Conservation (phyloP, 53 echinoderm and acorn worm genomes). For the Mesocentrotus franciscanus region DNA sequence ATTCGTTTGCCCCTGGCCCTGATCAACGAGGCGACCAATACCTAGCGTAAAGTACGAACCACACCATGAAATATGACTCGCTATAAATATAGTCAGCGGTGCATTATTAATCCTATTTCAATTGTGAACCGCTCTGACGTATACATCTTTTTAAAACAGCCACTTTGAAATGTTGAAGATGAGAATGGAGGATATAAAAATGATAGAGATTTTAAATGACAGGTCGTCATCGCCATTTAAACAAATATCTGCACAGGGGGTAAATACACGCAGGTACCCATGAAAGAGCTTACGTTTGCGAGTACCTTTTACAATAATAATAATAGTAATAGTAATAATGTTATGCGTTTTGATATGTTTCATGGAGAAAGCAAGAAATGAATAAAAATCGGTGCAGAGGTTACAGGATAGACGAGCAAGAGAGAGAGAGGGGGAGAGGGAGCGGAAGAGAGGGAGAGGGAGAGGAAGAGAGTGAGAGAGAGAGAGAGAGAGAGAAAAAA, state of each 20-base stretch:
- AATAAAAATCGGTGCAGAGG: neutral
- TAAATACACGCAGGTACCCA: neutral
- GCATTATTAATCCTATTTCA: neutral
- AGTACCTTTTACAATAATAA: neutral
- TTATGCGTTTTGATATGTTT: no score
- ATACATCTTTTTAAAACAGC: neutral
- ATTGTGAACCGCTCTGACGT: neutral
- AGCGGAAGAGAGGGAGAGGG: neutral
- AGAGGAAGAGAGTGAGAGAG: neutral
- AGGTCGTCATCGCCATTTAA: neutral
- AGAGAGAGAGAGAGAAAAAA: neutral
- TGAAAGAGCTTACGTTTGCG: neutral
- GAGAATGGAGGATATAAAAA: neutral
- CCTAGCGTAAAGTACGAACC: neutral
- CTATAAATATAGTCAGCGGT: neutral
- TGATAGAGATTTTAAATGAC: neutral
- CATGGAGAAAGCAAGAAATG: neutral
- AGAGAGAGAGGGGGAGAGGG: neutral
- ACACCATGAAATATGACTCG: neutral
- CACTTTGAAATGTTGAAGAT: neutral
- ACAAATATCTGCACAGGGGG: neutral
- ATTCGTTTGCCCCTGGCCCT: neutral
- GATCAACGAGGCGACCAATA: neutral
- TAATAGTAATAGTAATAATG: no score
- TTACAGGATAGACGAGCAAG: neutral